Evolutionary conservation across 2,888 invertebrate genomes (phyloP), one percentile per base, ranked within the genome.

Genomic region (Coenonympha glycerion): DNA sequence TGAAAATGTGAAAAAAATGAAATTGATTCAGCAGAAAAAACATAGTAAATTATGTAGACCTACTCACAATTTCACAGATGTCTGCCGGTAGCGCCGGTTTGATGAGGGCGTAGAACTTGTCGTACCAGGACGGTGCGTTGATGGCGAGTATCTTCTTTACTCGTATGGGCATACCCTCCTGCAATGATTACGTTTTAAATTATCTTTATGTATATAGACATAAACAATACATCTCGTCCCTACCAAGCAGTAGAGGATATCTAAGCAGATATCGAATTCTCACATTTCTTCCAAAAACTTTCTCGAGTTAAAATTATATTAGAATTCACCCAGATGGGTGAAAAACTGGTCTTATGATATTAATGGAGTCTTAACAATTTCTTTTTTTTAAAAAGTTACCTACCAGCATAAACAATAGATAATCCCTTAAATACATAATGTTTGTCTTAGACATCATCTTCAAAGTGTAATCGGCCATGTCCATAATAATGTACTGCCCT

Each of bases 101-200:
- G 8, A 85, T 67, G 0, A 86, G 62, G 0, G 72, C 68, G 46
- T 74, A 83, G 28, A 86, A 28, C 55, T 77, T 80, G 11, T 86
- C 85, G 30, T 77, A 75, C 55, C 66, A 81, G 0, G 79, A 65
- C 0, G 86, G 86, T 18, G 78, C 77, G 59, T 86, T 85, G 21
- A 84, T 57, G 1, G 69, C 63, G 47, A 81, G 76, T 3, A 83
- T 64, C 13, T 77, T 68, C 45, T 79, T 79, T 36, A 85, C 59
- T 6, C 82, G 69, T 0, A 86, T 72, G 1, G 86, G 85, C 76
- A 81, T 75, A 2, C 68, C 72, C 63, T 83, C 82, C 86, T 86
- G 69, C 22, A 37, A 51, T 42, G 22, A 44, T 40, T 19, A 19
- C n/a, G 6, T 6, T 30, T 8, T 30, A 15, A 42, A 42, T 33